Base-by-base conservation (phyloP, 92 coral and sea anemone genomes). In the Epizoanthus scotinus region DNA sequence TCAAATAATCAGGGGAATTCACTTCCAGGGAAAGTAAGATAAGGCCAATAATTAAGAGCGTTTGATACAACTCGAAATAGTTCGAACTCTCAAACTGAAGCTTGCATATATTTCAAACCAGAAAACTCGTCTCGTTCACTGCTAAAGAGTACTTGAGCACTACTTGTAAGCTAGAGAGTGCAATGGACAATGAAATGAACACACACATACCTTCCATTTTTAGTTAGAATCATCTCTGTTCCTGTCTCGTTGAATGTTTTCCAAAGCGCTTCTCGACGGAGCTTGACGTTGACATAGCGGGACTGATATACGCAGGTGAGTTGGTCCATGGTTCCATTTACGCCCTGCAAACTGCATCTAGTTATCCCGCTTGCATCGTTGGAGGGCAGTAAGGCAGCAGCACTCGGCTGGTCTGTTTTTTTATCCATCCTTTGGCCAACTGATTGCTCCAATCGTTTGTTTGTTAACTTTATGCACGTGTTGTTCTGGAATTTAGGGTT, bases 201-300 rank as follows among this genome's bases (percentile, higher is more conserved):
- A 77, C 3, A 34, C 40, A 62, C 94, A 53, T 84, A 95, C 98
- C 98, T 90, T 67, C 98, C 98, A 52, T 88, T 90, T 79, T 92
- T 88, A 2, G 97, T 90, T 19, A 95, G 87, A 79, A 92, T 90
- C 98, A 95, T 95, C 71, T 95, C 98, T 2, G 97, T 95, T 52
- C 91, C 90, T 26, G 89, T 84, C 28, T 66, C 78, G 26, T 87
- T 74, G 78, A 95, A 92, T 38, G 82, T 78, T 38, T 75, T 78
- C 98, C 98, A 95, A n/a, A 95, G 79, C 8, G 77, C 86, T 8
- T 85, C 89, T 54, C 90, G 79, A 47, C 81, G 83, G 44, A 95
- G 88, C 57, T 90, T 84, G 38, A 84, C 97, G 47, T 84, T 85
- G 27, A 92, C 85, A 27, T 85, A 86, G 49, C 58, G 71, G 65